Evolutionary conservation across 2,113 vertebrate genomes (phyloP), one percentile per base, ranked within the genome.

Genomic region (Thryonomys swinderianus): DNA sequence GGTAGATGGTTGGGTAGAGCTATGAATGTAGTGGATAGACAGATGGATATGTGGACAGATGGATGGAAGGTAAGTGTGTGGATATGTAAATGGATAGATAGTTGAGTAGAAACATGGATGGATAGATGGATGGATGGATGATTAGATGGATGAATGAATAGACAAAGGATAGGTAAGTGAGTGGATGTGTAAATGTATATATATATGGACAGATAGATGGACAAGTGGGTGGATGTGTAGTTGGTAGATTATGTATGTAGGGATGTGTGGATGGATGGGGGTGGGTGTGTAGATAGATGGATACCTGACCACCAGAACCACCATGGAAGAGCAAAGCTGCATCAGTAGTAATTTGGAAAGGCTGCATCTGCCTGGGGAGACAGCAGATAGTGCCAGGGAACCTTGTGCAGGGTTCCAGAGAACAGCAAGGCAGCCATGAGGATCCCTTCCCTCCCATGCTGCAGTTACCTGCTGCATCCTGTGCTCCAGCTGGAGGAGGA

Each of bases 401-500:
- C 45, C 74, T 21, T 34, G 21, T 0, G 30, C 40, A 10, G 78
- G 62, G 78, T 14, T 48, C 1, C 21, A 2, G 82, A 18, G 16
- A 32, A 18, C 25, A 0, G 1, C 0, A 14, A 2, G 9, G 42
- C 1, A 34, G 17, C 18, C 1, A 2, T 1, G 55, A 7, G 37
- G 37, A 0, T 2, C 61, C 64, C 27, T 1, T 7, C 3, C 42
- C 37, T 14, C 40, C 5, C 0, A 0, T 5, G 1, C 16, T 30
- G 0, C 27, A 2, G 0, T 96, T 48, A 98, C 98, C 98, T 98
- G 98, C 40, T 98, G 98, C 94, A 97, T 98, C 89, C 98, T 97
- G 5, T 82, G 98, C 87, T 99, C 98, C 67, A 98, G 97, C 57
- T 98, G 98, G 57, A 98, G 98, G 89, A 99, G 98, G 81, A 97